Base-by-base conservation (phyloP, 2,888 invertebrate genomes). In the Clistopyga incitator region DNA sequence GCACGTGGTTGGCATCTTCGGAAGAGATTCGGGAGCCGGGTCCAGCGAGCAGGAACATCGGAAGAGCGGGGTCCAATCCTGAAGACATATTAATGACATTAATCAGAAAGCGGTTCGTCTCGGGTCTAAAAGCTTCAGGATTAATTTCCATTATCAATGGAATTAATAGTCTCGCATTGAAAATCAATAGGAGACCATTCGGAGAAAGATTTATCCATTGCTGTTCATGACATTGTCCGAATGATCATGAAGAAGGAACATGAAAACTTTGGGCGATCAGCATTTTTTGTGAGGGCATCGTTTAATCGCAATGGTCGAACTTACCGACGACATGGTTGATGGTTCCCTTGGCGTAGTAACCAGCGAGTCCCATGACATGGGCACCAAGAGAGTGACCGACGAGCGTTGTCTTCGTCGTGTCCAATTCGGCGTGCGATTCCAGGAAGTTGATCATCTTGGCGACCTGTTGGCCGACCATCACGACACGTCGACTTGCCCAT, bases 31-130 rank as follows among this genome's bases (percentile, higher is more conserved):
- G 86, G 3, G 87, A 78, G 1, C 87, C 89, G 3, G 78, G 20
- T 0, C 74, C 79, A 3, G 90, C 89, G 0, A 77, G 15, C 3
- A 42, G 68, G 84, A 93, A 93, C 0, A 90, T 78, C 0, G 93
- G 94, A 3, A 89, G 83, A 1, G 93, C 94, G 3, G 94, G 93
- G 72, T 94, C 94, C 84, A 94, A 81, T 3, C 92, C 93, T 93
- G 82, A 18, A 64, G 38, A 64, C 38, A 38, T 18, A 38, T 23
- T 3, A 10, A 56, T 8, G 42, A 25, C 23, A 23, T 56, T 15
- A 38, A 50, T 68, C 68, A 68, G 18, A 34, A 18, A 10, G 42
- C 8, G 4, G 38, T 20, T 38, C 38, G 29, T 1, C 15, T 1
- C 11, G 38, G 8, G 13, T 20, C 3, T 10, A 18, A 20, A 18